Base-by-base conservation (phyloP, 2,888 invertebrate genomes). In the Sarcophaga caerulescens region DNA sequence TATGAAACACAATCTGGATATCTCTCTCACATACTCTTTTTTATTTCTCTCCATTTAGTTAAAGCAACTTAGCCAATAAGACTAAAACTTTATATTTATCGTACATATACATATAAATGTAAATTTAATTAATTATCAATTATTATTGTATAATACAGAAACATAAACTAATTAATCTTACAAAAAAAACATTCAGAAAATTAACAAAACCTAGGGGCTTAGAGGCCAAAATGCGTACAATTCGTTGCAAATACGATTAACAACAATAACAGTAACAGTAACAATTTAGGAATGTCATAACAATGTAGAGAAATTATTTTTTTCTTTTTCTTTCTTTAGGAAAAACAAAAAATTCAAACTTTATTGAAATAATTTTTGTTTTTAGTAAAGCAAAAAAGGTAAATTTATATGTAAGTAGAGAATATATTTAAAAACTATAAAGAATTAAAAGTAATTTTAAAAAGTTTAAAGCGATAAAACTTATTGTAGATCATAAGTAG, bases 181-280 rank as follows among this genome's bases (percentile, higher is more conserved):
- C 52, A 59, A 44, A 47, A 14, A 75, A 52, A 52, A 52, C 17
- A 2, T 35, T 35, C 35, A 8, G 35, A 35, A 52, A 52, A 17
- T 52, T 14, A 52, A 35, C 35, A 65, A 44, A 63, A 60, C 14
- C 52, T 84, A 86, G 86, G 84, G 84, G 81, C 79, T 84, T 86
- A 86, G 86, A 84, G 65, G 75, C 81, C 81, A 75, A 84, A 35
- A 44, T 69, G 5, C 71, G 60, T 84, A 66, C 74, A 66, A 77
- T 65, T 77, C n/a, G 52, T 65, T 69, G 45, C 17, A 84, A 66
- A 75, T 74, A 52, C 63, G 63, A 63, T 14, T 52, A 52, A 52
- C 52, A 52, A 17, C 52, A 14, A 52, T 17, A 52, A 52, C 17
- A 52, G 17, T 17, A 52, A 52, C 52, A 52, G 52, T 17, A 52